Base-by-base conservation (phyloP, 2,113 vertebrate species). In the Trogon melanurus region DNA sequence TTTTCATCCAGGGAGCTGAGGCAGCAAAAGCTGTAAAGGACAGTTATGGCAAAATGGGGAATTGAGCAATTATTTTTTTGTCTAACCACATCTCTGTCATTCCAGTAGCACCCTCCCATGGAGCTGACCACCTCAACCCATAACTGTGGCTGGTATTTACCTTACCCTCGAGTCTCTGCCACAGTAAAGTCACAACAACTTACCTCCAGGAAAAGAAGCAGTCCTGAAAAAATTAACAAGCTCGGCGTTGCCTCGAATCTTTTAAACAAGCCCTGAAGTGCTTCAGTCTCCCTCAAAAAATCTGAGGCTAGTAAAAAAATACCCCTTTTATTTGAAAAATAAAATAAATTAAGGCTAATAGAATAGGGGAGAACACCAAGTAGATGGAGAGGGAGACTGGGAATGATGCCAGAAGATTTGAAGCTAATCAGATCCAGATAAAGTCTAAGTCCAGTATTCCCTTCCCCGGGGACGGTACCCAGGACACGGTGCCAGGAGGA, bases 351-450 rank as follows among this genome's bases (percentile, higher is more conserved):
- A 64, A 64, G 29, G 45, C 60, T 80, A 88, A 79, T 26, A 53
- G 66, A 36, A 79, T 71, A 88, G 67, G 23, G 12, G 87, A 71
- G 56, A 91, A 61, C 13, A 47, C 21, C 38, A 67, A 93, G 76
- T 70, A 62, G 71, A 81, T 5, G 5, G 71, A 29, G 56, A 84
- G 38, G 58, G 88, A 76, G 44, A 56, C 86, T 82, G 88, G 95
- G 95, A 78, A 3, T 12, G 44, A 30, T 62, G 88, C 93, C 93
- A 93, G 82, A 32, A 89, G 58, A 51, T 70, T 56, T 80, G 81
- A 85, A 74, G 50, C 36, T 95, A 94, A 96, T 95, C 79, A 65
- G 75, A 66, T 88, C 78, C 85, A 96, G 89, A 93, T 88, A 79
- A 76, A 50, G 41, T 91, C 85, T 66, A 80, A 94, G 18, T 38